These are phyloP conservation scores for Dreissena polymorpha DNA, from an alignment of 1,140 invertebrate species.

Conservation along the genomic window DNA sequence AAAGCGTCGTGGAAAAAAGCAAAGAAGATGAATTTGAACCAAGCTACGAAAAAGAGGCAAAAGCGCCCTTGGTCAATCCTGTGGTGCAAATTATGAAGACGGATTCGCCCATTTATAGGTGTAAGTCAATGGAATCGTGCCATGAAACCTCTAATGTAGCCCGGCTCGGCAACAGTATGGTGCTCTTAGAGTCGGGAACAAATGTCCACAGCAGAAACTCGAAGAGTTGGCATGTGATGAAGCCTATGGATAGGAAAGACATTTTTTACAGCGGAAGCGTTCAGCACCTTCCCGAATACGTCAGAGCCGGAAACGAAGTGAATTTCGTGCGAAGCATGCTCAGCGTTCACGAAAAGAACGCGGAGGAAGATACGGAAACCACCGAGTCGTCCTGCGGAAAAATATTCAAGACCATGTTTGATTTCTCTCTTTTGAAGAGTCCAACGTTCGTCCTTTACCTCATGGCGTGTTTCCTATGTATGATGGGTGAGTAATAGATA, in stretches of 20 bases:
- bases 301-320: conserved; percentile 33
- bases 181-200: conserved; percentile 12
- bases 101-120: conserved; percentile 22
- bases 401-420: conserved; percentile 62
- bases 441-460: conserved; percentile 93
- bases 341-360: neutral
- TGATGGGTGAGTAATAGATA: conserved; percentile 85
- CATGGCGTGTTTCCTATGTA: conserved; percentile 93
- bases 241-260: conserved; percentile 62
- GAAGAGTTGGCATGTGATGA: conserved; percentile 29
- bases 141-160: conserved; percentile 20
- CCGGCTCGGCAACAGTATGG: conserved; percentile 32
- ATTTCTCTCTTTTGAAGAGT: conserved; percentile 87
- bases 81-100: conserved; percentile 2
- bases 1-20: neutral
- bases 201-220: conserved; percentile 15
- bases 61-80: neutral
- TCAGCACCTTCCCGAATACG: conserved; percentile 78
- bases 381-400: neutral
- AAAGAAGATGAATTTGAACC: conserved; percentile 20
- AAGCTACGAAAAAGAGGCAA: neutral
- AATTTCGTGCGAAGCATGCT: conserved; percentile 38
- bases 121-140: conserved; percentile 26
- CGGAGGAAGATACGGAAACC: neutral
- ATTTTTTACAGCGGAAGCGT: conserved; percentile 71